Conservation (phyloP, 2,797 vertebrate species). For the Lepilemur septentrionalis region DNA sequence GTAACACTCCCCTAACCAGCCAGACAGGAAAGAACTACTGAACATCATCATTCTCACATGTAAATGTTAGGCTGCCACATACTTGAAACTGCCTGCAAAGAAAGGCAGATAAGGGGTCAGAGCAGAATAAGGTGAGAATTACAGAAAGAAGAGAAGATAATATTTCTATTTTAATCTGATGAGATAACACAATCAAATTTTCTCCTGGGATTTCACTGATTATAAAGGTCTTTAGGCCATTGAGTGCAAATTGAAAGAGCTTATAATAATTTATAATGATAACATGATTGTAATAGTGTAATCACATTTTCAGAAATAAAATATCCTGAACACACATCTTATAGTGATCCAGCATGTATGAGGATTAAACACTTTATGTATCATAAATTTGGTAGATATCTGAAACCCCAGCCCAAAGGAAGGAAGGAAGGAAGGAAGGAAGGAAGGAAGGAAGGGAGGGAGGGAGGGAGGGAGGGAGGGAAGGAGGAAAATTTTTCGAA, state of each 20-base stretch:
- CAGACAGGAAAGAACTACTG: background rate
- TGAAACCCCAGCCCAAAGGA: background rate
- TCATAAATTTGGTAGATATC: background rate
- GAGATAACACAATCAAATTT: background rate
- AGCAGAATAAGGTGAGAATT: background rate
- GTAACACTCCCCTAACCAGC: background rate
- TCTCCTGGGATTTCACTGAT: slow-evolving; percentile 11
- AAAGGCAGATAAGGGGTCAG: background rate
- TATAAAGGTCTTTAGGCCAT: background rate
- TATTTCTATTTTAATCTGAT: background rate
- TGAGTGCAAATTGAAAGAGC: background rate
- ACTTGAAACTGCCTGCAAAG: background rate
- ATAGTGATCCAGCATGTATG: background rate
- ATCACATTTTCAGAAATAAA: background rate
- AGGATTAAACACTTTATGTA: background rate
- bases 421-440: background rate
- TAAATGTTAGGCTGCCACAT: background rate
- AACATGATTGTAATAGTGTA: background rate
- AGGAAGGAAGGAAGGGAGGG: background rate
- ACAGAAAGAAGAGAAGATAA: background rate
- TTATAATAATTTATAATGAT: slow-evolving; percentile 32
- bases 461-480: background rate
- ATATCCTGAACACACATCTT: background rate
- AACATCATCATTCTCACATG: background rate
- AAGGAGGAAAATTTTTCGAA: background rate